phyloP scores from a whole-genome alignment of 2,888 invertebrate species.

The Blera fallax region DNA sequence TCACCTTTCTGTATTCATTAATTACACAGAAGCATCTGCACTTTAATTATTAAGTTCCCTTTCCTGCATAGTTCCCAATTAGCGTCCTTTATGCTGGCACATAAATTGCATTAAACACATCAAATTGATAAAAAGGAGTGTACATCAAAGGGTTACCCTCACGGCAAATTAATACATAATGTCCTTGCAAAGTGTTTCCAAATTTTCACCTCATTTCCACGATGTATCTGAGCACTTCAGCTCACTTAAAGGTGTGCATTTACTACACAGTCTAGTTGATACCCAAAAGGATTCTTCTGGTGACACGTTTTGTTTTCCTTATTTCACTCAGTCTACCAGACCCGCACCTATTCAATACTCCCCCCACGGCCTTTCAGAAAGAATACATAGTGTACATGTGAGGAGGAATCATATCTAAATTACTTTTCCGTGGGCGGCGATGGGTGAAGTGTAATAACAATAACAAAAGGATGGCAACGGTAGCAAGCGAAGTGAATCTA shows the following conservation, averaged over 20 bases:
- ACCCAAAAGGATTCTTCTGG: not conserved
- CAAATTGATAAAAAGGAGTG: slow-evolving; percentile 44
- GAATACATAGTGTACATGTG: slow-evolving; percentile 39
- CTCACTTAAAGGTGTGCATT: not conserved
- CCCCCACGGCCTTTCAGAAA: not conserved
- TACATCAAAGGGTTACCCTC: slow-evolving; percentile 42
- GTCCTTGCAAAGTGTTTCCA: slow-evolving; percentile 54
- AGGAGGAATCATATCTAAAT: slow-evolving; percentile 51
- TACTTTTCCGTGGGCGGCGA: slow-evolving; percentile 42
- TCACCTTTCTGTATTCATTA: not conserved
- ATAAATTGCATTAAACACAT: slow-evolving; percentile 39
- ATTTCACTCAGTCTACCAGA: not conserved
- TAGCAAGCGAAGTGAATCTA: slow-evolving; percentile 27
- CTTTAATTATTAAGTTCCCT: not conserved
- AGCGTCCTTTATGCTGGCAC: not conserved
- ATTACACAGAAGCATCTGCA: not conserved
- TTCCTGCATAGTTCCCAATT: not conserved
- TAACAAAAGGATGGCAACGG: slow-evolving; percentile 20
- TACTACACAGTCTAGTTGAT: no score
- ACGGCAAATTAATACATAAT: slow-evolving; percentile 55
- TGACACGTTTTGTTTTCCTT: not conserved
- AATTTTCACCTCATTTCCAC: slow-evolving; percentile 50
- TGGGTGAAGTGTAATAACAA: slow-evolving; percentile 24
- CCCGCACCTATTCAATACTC: slow-evolving; percentile 13
- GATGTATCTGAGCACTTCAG: not conserved